Evolutionary conservation across 2,797 vertebrate genomes (phyloP).

Genomic region (Takifugu rubripes): DNA sequence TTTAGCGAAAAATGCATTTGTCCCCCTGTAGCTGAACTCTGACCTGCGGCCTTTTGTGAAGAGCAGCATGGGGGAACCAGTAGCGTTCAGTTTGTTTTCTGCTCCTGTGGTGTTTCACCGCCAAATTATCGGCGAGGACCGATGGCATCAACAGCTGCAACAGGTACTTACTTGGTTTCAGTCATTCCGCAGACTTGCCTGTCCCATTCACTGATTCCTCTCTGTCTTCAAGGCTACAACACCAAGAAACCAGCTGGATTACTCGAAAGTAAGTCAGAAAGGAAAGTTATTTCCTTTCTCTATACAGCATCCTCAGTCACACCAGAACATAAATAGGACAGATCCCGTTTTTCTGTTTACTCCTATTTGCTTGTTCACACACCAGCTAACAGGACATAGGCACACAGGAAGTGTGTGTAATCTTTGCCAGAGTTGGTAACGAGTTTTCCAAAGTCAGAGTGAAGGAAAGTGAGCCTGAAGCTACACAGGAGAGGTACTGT

Average conservation of each 20-base stretch:
- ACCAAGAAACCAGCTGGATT: slow-evolving; percentile 80
- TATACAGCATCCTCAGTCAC: not conserved
- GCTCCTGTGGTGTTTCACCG: slow-evolving; percentile 92
- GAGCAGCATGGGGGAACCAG: slow-evolving; percentile 70
- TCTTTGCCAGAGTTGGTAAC: slow-evolving; percentile 62
- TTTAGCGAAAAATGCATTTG: slow-evolving; percentile 5
- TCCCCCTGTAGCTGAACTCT: slow-evolving; percentile 83
- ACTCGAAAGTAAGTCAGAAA: slow-evolving; percentile 80
- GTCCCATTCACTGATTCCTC: slow-evolving; percentile 2
- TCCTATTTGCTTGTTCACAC: slow-evolving; percentile 10
- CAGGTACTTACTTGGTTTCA: slow-evolving; percentile 73
- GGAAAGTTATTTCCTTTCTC: not conserved
- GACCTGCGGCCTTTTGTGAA: slow-evolving; percentile 94
- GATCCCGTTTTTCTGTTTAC: not conserved
- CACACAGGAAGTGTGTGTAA: slow-evolving; percentile 38
- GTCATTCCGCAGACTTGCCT: too few species aligned
- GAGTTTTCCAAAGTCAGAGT: slow-evolving; percentile 71
- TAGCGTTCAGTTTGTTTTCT: slow-evolving; percentile 83
- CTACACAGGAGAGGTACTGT: slow-evolving; percentile 55
- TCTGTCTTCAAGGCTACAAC: slow-evolving; percentile 80
- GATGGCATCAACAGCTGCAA: slow-evolving; percentile 86
- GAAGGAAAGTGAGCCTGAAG: slow-evolving; percentile 16
- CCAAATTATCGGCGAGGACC: slow-evolving; percentile 83
- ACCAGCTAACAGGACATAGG: slow-evolving; percentile 27
- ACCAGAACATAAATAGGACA: not conserved